Conservation (phyloP, 2,113 vertebrate genomes). For the Prolemur simus region DNA sequence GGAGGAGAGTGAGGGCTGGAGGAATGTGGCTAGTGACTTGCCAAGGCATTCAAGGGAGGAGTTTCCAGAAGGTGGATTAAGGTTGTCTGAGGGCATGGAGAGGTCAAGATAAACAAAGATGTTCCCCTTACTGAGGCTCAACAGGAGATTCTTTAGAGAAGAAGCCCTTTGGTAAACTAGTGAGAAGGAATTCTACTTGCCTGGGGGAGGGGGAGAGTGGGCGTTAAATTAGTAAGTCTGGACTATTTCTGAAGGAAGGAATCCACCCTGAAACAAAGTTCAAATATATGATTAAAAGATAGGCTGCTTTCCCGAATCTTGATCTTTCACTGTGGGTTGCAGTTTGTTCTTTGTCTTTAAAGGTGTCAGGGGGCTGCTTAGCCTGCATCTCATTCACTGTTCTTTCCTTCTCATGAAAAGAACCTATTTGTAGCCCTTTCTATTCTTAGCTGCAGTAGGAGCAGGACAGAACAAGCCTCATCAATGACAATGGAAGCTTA, state of each 20-base stretch:
- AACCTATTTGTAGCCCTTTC: not conserved
- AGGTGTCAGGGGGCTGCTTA: not conserved
- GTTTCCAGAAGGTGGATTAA: not conserved
- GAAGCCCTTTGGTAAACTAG: not conserved
- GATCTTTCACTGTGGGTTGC: not conserved
- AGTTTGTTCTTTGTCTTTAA: not conserved
- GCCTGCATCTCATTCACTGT: not conserved
- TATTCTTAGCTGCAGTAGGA: not conserved
- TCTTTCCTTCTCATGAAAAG: not conserved
- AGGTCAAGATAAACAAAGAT: not conserved
- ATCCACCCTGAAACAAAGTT: not conserved
- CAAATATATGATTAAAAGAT: not conserved
- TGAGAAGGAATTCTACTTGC: not conserved
- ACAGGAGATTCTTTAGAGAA: not conserved
- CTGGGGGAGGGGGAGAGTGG: accelerated
- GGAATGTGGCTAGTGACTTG: not conserved
- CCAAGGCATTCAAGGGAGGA: not conserved
- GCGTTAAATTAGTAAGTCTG: not conserved
- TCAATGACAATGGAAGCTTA: not conserved
- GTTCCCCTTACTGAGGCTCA: too few species aligned
- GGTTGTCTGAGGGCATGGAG: not conserved
- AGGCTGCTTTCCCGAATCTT: not conserved
- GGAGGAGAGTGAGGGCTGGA: not conserved
- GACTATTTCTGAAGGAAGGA: not conserved
- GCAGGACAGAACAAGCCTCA: not conserved